Evolutionary conservation across 2,797 vertebrate genomes (phyloP).

Genomic region (Heteromormyrus szaboi): DNA sequence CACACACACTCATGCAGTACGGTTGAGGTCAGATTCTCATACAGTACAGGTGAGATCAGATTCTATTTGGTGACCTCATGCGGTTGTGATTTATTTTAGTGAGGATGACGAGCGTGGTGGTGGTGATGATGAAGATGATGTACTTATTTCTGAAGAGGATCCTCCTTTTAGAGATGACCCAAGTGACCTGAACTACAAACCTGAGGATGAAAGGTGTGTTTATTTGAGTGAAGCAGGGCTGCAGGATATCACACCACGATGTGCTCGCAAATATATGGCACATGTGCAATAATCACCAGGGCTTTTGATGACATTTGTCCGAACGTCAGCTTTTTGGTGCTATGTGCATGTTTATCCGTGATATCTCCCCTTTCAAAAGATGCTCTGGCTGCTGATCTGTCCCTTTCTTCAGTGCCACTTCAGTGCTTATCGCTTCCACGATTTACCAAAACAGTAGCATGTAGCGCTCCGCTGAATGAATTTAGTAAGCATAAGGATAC

Average conservation of each 20-base stretch:
- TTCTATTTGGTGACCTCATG: not conserved
- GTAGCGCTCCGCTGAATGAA: no score
- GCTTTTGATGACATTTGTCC: not conserved
- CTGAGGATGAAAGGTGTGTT: constrained; percentile 74
- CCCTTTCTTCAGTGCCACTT: no score
- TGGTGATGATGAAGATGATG: constrained; percentile 53
- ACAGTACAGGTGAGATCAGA: not conserved
- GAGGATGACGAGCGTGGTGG: constrained; percentile 56
- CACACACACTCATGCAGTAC: not conserved
- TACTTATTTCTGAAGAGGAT: constrained; percentile 73
- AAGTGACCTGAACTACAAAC: constrained; percentile 91
- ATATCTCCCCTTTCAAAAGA: not conserved
- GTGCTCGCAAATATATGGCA: not conserved
- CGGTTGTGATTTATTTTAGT: not conserved
- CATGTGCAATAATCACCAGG: not conserved
- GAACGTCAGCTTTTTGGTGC: not conserved
- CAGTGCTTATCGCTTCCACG: no score
- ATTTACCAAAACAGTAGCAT: no score
- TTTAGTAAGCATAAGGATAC: not conserved
- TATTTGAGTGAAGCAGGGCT: not conserved
- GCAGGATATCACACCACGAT: not conserved
- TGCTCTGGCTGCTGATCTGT: no score
- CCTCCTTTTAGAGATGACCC: constrained; percentile 89
- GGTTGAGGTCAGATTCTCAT: not conserved
- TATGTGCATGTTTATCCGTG: not conserved